Percentiles rank a stretch among this genome's conserved stretches.
Conservation (phyloP, 2,888 invertebrate species). For the Bruchidius siliquastri region DNA sequence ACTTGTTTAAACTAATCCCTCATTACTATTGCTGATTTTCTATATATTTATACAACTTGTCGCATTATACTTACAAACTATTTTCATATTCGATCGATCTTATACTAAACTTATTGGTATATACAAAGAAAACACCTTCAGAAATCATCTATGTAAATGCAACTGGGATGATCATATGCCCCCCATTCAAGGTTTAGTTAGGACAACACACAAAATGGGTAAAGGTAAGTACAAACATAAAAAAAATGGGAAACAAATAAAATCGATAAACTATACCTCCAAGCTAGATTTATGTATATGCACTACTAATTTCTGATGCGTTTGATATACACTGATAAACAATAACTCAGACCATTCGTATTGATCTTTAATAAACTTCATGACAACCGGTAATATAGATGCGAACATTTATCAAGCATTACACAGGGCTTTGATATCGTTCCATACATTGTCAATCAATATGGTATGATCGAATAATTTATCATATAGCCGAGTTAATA, state of each 20-base stretch:
- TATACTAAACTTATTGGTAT: too few species aligned
- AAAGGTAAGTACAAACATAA: constrained; percentile 8
- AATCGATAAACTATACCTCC: background rate
- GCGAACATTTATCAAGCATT: too few species aligned
- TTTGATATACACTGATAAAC: background rate
- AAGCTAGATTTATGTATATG: background rate
- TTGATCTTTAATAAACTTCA: background rate
- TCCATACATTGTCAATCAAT: too few species aligned
- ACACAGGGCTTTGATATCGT: too few species aligned
- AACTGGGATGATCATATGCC: background rate
- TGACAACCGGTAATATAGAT: too few species aligned
- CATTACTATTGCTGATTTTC: too few species aligned
- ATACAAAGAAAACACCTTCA: background rate
- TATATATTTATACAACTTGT: too few species aligned
- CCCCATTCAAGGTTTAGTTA: background rate
- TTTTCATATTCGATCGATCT: too few species aligned
- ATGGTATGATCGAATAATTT: too few species aligned
- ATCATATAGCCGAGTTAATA: too few species aligned
- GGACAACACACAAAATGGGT: background rate
- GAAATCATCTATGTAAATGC: background rate
- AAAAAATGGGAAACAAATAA: background rate
- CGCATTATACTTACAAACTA: too few species aligned
- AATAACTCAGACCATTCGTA: background rate
- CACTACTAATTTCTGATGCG: background rate
- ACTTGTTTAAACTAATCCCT: too few species aligned